Evolutionary conservation across 2,797 vertebrate species (phyloP).

Genomic region (Brachyrhaphis roseni): DNA sequence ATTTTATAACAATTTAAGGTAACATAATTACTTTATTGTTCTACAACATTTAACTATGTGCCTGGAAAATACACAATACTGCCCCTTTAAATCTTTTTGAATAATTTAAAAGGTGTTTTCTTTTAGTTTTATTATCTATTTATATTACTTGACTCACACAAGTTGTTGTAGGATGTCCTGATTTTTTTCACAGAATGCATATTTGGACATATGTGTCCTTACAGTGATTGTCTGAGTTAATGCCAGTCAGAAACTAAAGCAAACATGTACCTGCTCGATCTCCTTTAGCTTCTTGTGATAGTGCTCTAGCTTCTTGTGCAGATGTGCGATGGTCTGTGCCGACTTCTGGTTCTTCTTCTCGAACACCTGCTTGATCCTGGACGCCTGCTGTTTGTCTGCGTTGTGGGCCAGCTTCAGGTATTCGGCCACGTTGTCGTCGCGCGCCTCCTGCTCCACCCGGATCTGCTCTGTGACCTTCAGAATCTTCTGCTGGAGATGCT

Average conservation of each 20-base stretch:
- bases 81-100: neutral
- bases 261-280: conserved; percentile 86
- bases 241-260: conserved; percentile 9
- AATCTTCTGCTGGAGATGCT: conserved; percentile 98
- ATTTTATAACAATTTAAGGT: too few species aligned
- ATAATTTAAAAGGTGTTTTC: neutral
- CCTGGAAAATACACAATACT: too few species aligned
- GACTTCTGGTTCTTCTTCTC: conserved; percentile 99
- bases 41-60: too few species aligned
- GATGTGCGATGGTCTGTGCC: conserved; percentile 94
- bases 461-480: conserved; percentile 99
- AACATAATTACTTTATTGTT: too few species aligned
- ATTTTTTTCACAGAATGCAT: conserved; percentile 29
- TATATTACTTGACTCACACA: neutral
- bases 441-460: conserved; percentile 95
- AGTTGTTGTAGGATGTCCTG: neutral
- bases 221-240: conserved; percentile 18
- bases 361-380: conserved; percentile 97
- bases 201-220: conserved; percentile 41
- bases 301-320: conserved; percentile 98
- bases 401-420: conserved; percentile 98
- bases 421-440: conserved; percentile 96
- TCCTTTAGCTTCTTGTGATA: conserved; percentile 96
- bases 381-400: conserved; percentile 95
- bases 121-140: neutral